Conservation (phyloP, 2,113 vertebrate genomes). For the Macaca nemestrina region DNA sequence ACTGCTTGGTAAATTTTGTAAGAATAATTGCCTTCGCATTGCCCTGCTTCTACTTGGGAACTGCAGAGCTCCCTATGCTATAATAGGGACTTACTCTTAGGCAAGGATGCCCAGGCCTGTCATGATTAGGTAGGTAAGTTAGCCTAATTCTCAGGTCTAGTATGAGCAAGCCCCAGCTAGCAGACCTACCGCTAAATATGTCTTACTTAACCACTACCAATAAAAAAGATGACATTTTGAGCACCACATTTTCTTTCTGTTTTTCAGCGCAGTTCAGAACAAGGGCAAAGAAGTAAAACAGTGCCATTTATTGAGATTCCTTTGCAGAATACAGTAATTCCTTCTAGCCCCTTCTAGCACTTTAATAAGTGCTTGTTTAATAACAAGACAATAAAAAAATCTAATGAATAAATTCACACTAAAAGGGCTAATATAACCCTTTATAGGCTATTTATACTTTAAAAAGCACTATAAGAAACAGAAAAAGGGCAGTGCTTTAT, state of each 20-base stretch:
- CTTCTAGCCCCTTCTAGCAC: background rate
- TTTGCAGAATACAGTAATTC: background rate
- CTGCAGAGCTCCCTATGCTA: background rate
- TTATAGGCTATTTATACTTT: background rate
- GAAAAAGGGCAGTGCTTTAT: background rate
- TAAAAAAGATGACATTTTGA: background rate
- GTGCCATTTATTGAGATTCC: background rate
- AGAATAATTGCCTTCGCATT: background rate
- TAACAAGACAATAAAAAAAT: slow-evolving; percentile 7
- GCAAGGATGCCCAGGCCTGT: background rate
- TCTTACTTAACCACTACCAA: background rate
- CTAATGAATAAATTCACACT: background rate
- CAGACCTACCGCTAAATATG: background rate
- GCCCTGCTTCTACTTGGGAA: background rate
- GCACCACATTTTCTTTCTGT: background rate
- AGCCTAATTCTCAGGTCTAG: background rate
- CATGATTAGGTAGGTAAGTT: background rate
- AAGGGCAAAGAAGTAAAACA: background rate
- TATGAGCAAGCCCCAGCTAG: background rate
- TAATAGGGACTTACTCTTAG: background rate
- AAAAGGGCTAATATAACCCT: background rate
- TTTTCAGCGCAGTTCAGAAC: background rate
- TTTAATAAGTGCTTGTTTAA: background rate
- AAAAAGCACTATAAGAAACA: background rate
- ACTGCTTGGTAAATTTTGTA: background rate